A percentile compares a stretch with the other conserved stretches of the same genome.
Conservation (phyloP, 2,888 invertebrate genomes). For the Drosophila kanekoi region DNA sequence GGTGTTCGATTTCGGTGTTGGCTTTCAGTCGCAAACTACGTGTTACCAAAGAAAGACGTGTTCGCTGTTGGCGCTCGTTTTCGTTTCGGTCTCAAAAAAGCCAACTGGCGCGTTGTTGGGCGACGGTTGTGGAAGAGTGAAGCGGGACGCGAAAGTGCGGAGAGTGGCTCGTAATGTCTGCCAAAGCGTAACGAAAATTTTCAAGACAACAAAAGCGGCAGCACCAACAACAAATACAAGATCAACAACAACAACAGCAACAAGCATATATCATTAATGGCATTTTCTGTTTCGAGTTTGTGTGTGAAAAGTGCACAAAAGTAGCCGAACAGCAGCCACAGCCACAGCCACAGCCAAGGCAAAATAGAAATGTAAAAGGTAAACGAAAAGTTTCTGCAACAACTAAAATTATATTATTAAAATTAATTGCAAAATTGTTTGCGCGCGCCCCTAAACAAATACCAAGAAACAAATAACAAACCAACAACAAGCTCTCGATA, state of each 20-base stretch:
- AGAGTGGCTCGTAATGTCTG: slow-evolving; percentile 80
- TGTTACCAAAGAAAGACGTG: slow-evolving; percentile 71
- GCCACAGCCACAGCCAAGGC: slow-evolving; percentile 29
- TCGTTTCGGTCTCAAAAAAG: slow-evolving; percentile 59
- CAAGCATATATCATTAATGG: slow-evolving; percentile 69
- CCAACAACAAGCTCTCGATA: slow-evolving; percentile 21
- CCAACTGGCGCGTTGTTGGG: slow-evolving; percentile 28
- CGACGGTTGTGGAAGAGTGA: slow-evolving; percentile 12
- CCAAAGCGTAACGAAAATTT: slow-evolving; percentile 77
- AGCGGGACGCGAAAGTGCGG: slow-evolving; percentile 60
- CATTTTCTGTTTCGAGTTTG: slow-evolving; percentile 76
- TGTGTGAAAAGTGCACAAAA: slow-evolving; percentile 75
- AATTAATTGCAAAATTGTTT: slow-evolving; percentile 34
- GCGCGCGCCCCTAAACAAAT: slow-evolving; percentile 16
- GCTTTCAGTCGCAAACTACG: slow-evolving; percentile 72
- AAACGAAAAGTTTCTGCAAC: slow-evolving; percentile 42
- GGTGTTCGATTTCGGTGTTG: slow-evolving; percentile 42
- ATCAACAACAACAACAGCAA: slow-evolving; percentile 36
- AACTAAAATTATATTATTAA: slow-evolving; percentile 29
- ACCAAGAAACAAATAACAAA: neutral
- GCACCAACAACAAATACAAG: slow-evolving; percentile 13
- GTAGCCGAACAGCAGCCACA: slow-evolving; percentile 39
- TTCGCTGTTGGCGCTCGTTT: slow-evolving; percentile 42
- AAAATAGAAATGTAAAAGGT: slow-evolving; percentile 71
- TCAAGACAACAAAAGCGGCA: slow-evolving; percentile 52